Base-by-base conservation (phyloP, 2,888 invertebrate genomes). In the Gastracanthus pulcherrimus region DNA sequence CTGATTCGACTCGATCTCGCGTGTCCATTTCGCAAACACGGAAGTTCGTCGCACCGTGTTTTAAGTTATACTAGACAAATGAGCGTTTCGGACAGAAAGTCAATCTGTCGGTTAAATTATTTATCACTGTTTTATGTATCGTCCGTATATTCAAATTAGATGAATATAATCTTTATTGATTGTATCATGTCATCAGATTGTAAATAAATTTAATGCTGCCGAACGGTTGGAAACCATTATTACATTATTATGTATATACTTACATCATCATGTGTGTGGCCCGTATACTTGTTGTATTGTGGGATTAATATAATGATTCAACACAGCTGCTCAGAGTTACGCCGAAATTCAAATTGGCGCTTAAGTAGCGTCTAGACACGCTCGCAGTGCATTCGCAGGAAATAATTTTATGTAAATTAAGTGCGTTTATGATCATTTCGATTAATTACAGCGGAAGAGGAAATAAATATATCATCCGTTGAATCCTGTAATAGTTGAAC, bases 291-390 rank as follows among this genome's bases (percentile, higher is more conserved):
- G 11, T 26, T 26, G 16, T n/a, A 70, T 60, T 48, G 48, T 36
- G 23, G 36, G 34, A 48, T 62, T 48, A 48, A 4, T 48, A 26
- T 34, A 48, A 36, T 51, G 70, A 64, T 26, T 77, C 62, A 48
- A 38, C 9, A 11, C 58, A 36, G 51, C 26, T 23, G 36, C 45
- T 7, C 34, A 11, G 16, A 16, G 23, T 48, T 64, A 64, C 36
- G 19, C 62, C 71, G 41, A 78, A 78, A 72, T 70, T 31, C 72
- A 58, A 74, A 74, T 70, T 74, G 60, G 45, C 9, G 76, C 62
- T 70, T 82, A 83, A 83, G 82, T 82, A 83, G 62, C 69, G 82
- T 83, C 84, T 82, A 83, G 82, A 83, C 83, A 64, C 29, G 23
- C 48, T 36, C 67, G 71, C 58, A n/a, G n/a, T n/a, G 36, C 6